Evolutionary conservation across 2,888 invertebrate species (phyloP).

Genomic region (Drosophila leonis): DNA sequence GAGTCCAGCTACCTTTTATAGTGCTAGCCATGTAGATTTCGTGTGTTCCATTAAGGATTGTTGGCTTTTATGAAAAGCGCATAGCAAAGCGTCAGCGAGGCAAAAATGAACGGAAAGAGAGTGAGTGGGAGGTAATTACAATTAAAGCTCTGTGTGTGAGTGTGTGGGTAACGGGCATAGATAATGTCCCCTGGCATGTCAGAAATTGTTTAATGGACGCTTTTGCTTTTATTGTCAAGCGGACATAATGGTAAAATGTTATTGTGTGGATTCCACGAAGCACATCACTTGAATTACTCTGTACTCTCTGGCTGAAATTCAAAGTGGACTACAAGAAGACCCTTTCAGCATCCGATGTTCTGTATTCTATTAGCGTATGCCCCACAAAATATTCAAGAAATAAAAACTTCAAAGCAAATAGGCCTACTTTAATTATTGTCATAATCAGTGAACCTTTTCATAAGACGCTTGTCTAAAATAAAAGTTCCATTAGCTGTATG

Average conservation of each 20-base stretch:
- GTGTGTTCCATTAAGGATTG: constrained; percentile 17
- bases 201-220: constrained; percentile 34
- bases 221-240: constrained; percentile 24
- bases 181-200: constrained; percentile 43
- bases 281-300: background rate
- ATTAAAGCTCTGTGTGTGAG: constrained; percentile 22
- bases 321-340: background rate
- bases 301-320: background rate
- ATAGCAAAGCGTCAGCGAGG: constrained; percentile 13
- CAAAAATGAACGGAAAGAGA: background rate
- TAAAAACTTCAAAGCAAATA: constrained; percentile 16
- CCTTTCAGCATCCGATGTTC: constrained; percentile 1
- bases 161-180: constrained; percentile 28
- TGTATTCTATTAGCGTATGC: background rate
- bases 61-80: constrained; percentile 30
- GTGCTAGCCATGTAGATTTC: constrained; percentile 13
- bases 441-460: constrained; percentile 19
- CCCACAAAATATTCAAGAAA: background rate
- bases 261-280: background rate
- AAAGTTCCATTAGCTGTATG: background rate
- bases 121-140: constrained; percentile 33
- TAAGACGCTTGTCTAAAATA: constrained; percentile 3
- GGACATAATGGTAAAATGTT: constrained; percentile 2
- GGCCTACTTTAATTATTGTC: constrained; percentile 29
- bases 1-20: background rate